Evolutionary conservation across 1,140 invertebrate species (phyloP).

Genomic region (Condylostylus longicornis): DNA sequence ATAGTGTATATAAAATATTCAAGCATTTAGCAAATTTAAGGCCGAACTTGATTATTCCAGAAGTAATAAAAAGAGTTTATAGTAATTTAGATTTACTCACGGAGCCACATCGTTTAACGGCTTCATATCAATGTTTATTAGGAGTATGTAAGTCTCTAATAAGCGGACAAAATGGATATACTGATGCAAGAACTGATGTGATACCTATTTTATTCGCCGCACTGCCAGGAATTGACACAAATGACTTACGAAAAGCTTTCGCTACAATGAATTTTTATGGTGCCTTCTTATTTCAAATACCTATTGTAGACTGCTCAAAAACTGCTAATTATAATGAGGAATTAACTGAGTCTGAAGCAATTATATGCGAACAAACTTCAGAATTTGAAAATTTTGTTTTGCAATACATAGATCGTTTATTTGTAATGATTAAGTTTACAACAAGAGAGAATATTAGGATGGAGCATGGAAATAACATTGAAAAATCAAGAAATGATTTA

Average conservation of each 20-base stretch:
- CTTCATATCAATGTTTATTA: slow-evolving; percentile 60
- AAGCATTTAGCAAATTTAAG: slow-evolving; percentile 61
- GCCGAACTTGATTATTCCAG: slow-evolving; percentile 69
- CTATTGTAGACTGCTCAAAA: slow-evolving; percentile 69
- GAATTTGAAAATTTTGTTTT: slow-evolving; percentile 79
- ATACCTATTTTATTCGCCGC: slow-evolving; percentile 63
- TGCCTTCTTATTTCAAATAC: slow-evolving; percentile 58
- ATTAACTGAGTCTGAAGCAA: slow-evolving; percentile 58
- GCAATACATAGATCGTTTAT: slow-evolving; percentile 68
- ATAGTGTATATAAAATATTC: slow-evolving; percentile 50
- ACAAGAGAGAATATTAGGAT: slow-evolving; percentile 48
- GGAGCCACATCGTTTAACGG: slow-evolving; percentile 72
- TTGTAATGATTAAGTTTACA: slow-evolving; percentile 57
- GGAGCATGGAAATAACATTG: slow-evolving; percentile 42
- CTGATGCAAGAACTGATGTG: slow-evolving; percentile 64
- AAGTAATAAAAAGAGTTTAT: slow-evolving; percentile 64
- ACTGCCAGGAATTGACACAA: slow-evolving; percentile 80
- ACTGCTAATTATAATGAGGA: slow-evolving; percentile 48
- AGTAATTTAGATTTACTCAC: slow-evolving; percentile 67
- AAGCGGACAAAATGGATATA: slow-evolving; percentile 44
- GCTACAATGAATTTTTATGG: slow-evolving; percentile 65
- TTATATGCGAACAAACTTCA: slow-evolving; percentile 63
- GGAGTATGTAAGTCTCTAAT: slow-evolving; percentile 54
- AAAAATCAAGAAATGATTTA: slow-evolving; percentile 12
- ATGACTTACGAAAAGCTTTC: slow-evolving; percentile 73